Conservation (phyloP, 2,888 invertebrate genomes). For the Euplexia lucipara region DNA sequence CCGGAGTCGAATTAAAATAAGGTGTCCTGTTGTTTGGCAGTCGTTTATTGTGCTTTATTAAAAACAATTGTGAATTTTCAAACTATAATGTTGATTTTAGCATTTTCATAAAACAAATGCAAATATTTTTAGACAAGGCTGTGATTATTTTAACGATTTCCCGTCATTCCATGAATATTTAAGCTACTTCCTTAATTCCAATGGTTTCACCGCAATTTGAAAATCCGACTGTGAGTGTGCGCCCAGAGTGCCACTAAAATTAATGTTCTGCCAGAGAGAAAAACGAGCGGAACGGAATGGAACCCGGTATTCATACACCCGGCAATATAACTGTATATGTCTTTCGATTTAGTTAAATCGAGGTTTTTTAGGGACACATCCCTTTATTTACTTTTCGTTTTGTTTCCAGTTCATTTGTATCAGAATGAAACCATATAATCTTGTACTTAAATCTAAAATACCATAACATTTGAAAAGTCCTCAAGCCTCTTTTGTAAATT, state of each 20-base stretch:
- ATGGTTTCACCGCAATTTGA: slow-evolving; percentile 85
- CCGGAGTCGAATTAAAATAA: slow-evolving; percentile 31
- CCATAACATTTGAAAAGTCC: too few species aligned
- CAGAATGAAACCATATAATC: neutral
- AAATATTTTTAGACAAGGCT: slow-evolving; percentile 15
- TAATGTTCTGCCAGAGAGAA: slow-evolving; percentile 90
- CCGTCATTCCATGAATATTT: slow-evolving; percentile 70
- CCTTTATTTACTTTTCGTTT: slow-evolving; percentile 31
- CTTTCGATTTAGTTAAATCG: slow-evolving; percentile 73
- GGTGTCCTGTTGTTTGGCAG: slow-evolving; percentile 16
- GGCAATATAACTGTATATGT: slow-evolving; percentile 63
- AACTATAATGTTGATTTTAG: slow-evolving; percentile 1
- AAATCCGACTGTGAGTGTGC: slow-evolving; percentile 80
- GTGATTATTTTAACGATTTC: slow-evolving; percentile 45
- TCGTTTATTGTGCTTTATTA: slow-evolving; percentile 19
- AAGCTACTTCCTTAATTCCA: slow-evolving; percentile 76
- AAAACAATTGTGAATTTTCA: neutral
- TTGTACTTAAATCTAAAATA: too few species aligned
- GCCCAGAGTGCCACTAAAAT: slow-evolving; percentile 87
- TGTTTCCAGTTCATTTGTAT: neutral
- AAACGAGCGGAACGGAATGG: slow-evolving; percentile 84
- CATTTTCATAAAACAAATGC: slow-evolving; percentile 14
- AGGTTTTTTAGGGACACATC: slow-evolving; percentile 63
- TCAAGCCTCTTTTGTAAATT: too few species aligned
- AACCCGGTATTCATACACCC: slow-evolving; percentile 72